Evolutionary conservation across 1,140 invertebrate genomes (phyloP), one percentile per base, ranked within the genome.

Genomic region (Chionoecetes opilio): DNA sequence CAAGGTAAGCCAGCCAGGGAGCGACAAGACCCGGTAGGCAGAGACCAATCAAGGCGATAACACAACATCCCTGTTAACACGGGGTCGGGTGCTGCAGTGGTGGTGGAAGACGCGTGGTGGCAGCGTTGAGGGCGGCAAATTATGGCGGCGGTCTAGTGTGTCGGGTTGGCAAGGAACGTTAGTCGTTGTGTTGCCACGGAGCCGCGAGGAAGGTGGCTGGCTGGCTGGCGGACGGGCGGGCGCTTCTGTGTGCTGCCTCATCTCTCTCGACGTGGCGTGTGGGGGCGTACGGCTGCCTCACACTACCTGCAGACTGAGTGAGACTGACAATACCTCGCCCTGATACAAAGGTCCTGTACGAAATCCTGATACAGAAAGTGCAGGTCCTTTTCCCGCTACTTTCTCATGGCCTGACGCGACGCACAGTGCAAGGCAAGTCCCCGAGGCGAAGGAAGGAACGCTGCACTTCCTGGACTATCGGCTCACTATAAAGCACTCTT

Each of bases 161-260:
- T 17, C 63, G 63, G 63, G 63, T 75, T 75, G 63, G 63, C 63
- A 21, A n/a, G 21, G 63, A 75, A 75, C 63, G 63, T 75, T 75
- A 75, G 63, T 75, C 63, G 63, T 75, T 75, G 63, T 75, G 63
- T 75, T n/a, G 63, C 63, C 63, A 75, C 63, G 63, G 63, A 75
- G 63, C 63, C 63, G 63, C 63, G 63, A 75, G 63, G 63, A 75
- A 75, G 63, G 63, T 75, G 63, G 63, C n/a, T 75, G 63, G 63
- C 63, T 75, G 63, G 21, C 63, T 75, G 63, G 63, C 63, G 63
- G 63, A 75, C 63, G 63, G 63, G 63, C 63, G 63, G 63, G 63
- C 63, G 21, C 63, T 75, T 17, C 63, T 75, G 63, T 75, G 63
- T 75, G 63, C 63, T 75, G 21, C n/a, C 63, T 75, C 63, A n/a